These are phyloP conservation scores for Metopia argyrocephala DNA, from an alignment of 2,888 invertebrate genomes.

Conservation along the genomic window DNA sequence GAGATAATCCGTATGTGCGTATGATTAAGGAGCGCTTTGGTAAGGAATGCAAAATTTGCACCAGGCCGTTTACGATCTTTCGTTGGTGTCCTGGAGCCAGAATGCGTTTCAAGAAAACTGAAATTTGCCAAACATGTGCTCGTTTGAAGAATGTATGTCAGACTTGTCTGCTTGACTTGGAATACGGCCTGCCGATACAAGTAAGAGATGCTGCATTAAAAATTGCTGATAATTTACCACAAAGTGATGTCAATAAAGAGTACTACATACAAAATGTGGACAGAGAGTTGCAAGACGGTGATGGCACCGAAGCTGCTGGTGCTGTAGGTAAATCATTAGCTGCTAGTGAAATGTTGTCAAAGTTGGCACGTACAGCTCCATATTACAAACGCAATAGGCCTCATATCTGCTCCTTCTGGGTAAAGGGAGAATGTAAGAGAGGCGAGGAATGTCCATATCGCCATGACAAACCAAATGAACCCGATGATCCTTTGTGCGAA, in stretches of 20 bases:
- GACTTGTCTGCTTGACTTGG: constrained; percentile 93
- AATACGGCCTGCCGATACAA: constrained; percentile 90
- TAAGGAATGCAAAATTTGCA: constrained; percentile 95
- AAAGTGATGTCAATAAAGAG: constrained; percentile 94
- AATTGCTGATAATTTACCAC: constrained; percentile 90
- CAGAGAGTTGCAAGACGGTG: constrained; percentile 82
- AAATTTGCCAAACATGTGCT: constrained; percentile 95
- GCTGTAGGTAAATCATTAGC: constrained; percentile 85
- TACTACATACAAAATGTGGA: constrained; percentile 94
- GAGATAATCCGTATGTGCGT: constrained; percentile 94
- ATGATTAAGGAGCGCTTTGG: constrained; percentile 96
- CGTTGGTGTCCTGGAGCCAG: constrained; percentile 95
- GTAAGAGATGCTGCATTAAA: constrained; percentile 93
- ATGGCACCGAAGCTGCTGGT: constrained; percentile 80
- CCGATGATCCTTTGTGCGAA: constrained; percentile 94
- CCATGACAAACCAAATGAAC: constrained; percentile 96
- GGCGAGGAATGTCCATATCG: constrained; percentile 97
- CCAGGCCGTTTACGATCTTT: constrained; percentile 94
- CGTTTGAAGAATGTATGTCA: constrained; percentile 95
- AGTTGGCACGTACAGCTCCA: constrained; percentile 91
- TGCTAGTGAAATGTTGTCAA: constrained; percentile 88
- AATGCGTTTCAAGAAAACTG: constrained; percentile 96
- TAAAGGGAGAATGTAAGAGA: constrained; percentile 94
- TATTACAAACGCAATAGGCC: constrained; percentile 95
- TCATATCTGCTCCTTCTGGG: constrained; percentile 97